Conservation (phyloP, 2,797 vertebrate genomes). For the Rhynchotus rufescens region DNA sequence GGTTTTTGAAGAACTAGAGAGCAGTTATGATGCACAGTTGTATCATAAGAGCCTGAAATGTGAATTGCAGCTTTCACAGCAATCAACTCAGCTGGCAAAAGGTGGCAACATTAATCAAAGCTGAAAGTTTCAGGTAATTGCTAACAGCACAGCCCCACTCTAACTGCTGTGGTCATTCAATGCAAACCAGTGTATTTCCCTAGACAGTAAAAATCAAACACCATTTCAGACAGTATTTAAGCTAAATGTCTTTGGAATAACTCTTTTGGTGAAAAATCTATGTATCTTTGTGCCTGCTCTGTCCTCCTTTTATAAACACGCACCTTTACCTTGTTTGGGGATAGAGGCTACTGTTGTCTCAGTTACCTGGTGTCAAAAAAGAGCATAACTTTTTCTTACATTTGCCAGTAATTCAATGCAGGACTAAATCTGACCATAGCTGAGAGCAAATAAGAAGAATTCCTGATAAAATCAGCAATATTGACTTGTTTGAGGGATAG, state of each 20-base stretch:
- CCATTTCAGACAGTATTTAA: not conserved
- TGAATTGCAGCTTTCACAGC: not conserved
- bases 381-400: not conserved
- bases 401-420: not conserved
- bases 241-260: not conserved
- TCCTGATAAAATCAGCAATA: not conserved
- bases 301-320: not conserved
- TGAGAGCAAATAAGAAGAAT: not conserved
- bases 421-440: not conserved
- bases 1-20: not conserved
- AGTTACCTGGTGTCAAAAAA: not conserved
- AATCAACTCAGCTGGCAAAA: not conserved
- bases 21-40: not conserved
- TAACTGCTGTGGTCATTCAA: not conserved
- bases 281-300: not conserved
- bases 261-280: not conserved
- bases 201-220: conserved; percentile 15
- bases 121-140: not conserved
- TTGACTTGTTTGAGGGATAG: not conserved
- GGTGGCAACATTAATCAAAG: not conserved
- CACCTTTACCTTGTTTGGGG: not conserved
- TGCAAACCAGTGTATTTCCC: not conserved
- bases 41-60: not conserved
- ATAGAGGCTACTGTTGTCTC: not conserved
- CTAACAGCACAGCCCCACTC: not conserved